These are phyloP conservation scores for Zeus faber DNA, from an alignment of 2,113 vertebrate species.

Conservation along the genomic window DNA sequence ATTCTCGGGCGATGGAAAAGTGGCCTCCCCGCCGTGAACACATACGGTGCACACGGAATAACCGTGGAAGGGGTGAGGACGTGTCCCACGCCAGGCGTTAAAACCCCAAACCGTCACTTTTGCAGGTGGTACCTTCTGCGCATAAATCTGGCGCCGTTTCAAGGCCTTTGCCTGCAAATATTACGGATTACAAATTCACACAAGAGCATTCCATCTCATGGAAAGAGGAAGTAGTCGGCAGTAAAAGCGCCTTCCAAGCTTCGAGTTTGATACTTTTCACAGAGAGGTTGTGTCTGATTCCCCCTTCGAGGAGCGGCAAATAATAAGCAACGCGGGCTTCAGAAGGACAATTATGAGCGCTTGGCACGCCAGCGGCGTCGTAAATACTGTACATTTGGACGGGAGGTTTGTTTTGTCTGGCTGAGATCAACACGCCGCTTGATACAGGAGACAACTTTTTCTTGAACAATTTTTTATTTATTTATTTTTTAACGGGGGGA, in stretches of 20 bases:
- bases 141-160: no score
- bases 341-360: neutral
- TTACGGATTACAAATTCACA: slow-evolving; percentile 19
- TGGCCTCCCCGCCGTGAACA: no score
- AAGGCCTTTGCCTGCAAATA: neutral
- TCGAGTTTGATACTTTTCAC: slow-evolving; percentile 36
- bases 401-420: slow-evolving; percentile 19
- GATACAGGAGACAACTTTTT: slow-evolving; percentile 35
- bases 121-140: no score
- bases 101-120: no score
- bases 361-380: slow-evolving; percentile 13
- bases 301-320: slow-evolving; percentile 9
- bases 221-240: slow-evolving; percentile 39
- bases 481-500: no score
- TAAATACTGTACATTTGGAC: slow-evolving; percentile 24
- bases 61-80: neutral
- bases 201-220: slow-evolving; percentile 20
- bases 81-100: no score
- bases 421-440: slow-evolving; percentile 7
- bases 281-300: slow-evolving; percentile 26
- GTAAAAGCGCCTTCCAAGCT: slow-evolving; percentile 25
- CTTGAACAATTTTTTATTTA: no score
- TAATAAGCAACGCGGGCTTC: slow-evolving; percentile 24
- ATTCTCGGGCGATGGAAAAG: no score
- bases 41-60: no score